Evolutionary conservation across 2,888 invertebrate species (phyloP), one percentile per base, ranked within the genome.

Genomic region (Linnaemya tessellans): DNA sequence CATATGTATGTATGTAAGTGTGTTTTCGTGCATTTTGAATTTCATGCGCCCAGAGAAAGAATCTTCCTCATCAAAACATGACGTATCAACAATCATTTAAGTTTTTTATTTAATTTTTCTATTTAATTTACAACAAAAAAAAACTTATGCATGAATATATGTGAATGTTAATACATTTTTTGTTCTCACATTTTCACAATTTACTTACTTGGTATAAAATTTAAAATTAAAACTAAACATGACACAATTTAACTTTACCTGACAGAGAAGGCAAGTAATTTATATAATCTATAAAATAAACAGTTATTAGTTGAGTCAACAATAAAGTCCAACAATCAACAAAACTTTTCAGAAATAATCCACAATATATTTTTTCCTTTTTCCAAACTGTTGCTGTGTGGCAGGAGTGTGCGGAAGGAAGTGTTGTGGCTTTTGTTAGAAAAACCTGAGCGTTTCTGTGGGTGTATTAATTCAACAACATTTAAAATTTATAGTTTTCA

Each of bases 401-500:
- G 13, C 30, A 30, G 41, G 13, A 22, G 18, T 64, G 43, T 35
- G 18, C 51, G 11, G 41, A 11, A 41, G 35, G 8, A 13, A 25
- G 30, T 4, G 11, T 35, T 71, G 79, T 79, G 62, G 70, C 64
- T 70, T 79, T 4, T n/a, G n/a, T n/a, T 3, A 13, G 7, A 41
- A 25, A 8, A n/a, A 22, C 18, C 51, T 15, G 10, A 41, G 22
- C 13, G 18, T 74, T 15, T 64, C 7, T 75, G 20, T 51, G 22
- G 41, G 65, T 46, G 46, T 62, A 49, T 56, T 51, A 67, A 60
- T 80, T 77, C 46, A 71, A 77, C 51, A 78, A 67, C 46, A 80
- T 85, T 82, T 80, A 82, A 82, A 75, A 85, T 85, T 85, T 85
- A 85, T 85, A 81, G 82, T 80, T 85, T 85, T 82, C 82, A 85